Conservation (phyloP, 2,797 vertebrate species). For the Malacoraja senta region DNA sequence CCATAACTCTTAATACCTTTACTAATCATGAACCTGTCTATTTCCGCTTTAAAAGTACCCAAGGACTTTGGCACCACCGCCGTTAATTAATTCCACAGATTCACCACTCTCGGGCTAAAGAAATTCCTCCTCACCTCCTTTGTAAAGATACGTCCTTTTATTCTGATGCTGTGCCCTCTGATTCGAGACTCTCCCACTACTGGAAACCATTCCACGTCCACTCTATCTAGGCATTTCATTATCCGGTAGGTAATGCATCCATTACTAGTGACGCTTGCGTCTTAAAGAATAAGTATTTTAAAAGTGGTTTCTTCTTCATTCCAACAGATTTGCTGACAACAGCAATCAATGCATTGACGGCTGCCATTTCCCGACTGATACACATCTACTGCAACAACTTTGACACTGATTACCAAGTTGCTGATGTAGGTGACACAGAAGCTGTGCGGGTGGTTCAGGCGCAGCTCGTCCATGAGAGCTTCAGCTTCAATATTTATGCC, state of each 20-base stretch:
- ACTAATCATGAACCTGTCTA: too few species aligned
- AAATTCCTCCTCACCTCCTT: too few species aligned
- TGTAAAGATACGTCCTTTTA: too few species aligned
- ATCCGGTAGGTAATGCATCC: not conserved
- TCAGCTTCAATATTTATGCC: constrained; percentile 55
- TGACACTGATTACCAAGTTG: constrained; percentile 50
- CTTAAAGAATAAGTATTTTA: constrained; percentile 37
- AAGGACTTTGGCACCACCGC: too few species aligned
- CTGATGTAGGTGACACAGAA: constrained; percentile 35
- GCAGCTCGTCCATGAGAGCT: constrained; percentile 34
- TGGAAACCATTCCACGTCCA: too few species aligned
- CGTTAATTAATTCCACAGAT: too few species aligned
- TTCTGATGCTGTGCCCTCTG: too few species aligned
- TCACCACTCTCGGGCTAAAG: too few species aligned
- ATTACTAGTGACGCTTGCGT: not conserved
- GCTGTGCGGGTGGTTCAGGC: not conserved
- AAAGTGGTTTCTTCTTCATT: constrained; percentile 40
- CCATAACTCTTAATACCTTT: too few species aligned
- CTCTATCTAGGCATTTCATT: too few species aligned
- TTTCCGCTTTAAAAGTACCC: too few species aligned
- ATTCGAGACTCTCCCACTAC: too few species aligned
- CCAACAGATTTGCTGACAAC: constrained; percentile 37
- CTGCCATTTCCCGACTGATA: constrained; percentile 48
- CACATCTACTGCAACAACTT: constrained; percentile 51
- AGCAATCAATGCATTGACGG: constrained; percentile 47